Evolutionary conservation across 1,140 invertebrate species (phyloP).

Genomic region (Aphaenogaster rudis): DNA sequence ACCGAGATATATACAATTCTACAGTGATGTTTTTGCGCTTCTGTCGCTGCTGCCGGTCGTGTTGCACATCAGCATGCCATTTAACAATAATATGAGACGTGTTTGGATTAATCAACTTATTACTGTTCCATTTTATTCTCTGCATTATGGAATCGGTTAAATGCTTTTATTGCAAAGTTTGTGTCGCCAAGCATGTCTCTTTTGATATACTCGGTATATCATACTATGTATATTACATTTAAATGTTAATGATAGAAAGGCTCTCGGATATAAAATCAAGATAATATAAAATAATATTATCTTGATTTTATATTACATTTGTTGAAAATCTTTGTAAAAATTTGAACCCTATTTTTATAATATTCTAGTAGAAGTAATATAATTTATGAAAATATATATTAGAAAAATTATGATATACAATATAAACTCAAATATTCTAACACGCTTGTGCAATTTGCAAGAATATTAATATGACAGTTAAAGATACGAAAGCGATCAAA

Average conservation of each 20-base stretch:
- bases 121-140: neutral
- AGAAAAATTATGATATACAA: neutral
- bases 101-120: constrained; percentile 1
- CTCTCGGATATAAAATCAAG: too few species aligned
- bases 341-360: neutral
- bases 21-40: constrained; percentile 64
- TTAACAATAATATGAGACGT: constrained; percentile 64
- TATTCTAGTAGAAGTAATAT: neutral
- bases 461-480: neutral
- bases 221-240: too few species aligned
- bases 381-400: constrained; percentile 3
- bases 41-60: constrained; percentile 21
- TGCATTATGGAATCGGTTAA: neutral
- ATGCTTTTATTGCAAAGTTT: neutral
- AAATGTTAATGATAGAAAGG: too few species aligned
- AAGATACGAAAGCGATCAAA: neutral
- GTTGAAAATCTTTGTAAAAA: neutral
- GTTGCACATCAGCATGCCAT: constrained; percentile 24
- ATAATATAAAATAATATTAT: too few species aligned
- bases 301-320: neutral
- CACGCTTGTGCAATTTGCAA: neutral
- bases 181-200: neutral
- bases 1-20: constrained; percentile 74
- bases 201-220: neutral
- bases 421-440: neutral